phyloP scores from a whole-genome alignment of 2,888 invertebrate genomes.

The Pelosia muscerda region DNA sequence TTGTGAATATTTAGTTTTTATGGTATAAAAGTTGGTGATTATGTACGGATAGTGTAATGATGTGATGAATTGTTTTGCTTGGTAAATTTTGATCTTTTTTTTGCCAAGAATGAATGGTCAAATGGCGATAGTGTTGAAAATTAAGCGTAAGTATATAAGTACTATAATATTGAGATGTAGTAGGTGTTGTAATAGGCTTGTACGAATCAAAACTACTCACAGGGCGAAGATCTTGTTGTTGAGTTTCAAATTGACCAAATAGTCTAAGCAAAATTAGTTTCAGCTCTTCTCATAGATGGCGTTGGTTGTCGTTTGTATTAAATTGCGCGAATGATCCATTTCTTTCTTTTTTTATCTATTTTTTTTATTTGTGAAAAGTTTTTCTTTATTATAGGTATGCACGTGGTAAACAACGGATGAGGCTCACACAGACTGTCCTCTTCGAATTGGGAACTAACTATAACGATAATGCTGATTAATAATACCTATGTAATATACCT shows the following conservation, averaged over 20 bases:
- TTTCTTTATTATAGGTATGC: no score
- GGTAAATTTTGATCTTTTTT: not conserved
- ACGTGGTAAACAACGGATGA: no score
- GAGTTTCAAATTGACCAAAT: no score
- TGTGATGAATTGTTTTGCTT: not conserved
- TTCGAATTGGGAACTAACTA: no score
- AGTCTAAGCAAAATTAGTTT: not conserved
- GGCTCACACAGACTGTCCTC: no score
- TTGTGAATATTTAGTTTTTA: constrained; percentile 36
- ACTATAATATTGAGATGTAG: not conserved
- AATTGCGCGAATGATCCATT: no score
- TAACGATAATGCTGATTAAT: no score
- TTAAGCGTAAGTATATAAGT: no score
- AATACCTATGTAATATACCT: no score
- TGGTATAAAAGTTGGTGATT: constrained; percentile 37
- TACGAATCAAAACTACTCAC: not conserved
- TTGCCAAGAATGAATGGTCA: not conserved
- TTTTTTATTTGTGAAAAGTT: no score
- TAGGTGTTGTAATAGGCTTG: not conserved
- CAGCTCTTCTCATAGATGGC: not conserved
- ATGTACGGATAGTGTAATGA: constrained; percentile 16
- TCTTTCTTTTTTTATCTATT: no score
- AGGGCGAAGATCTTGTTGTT: no score
- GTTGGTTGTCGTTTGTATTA: not conserved
- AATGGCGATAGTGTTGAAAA: not conserved